Conservation (phyloP, 1,140 invertebrate genomes). For the Pantala flavescens region DNA sequence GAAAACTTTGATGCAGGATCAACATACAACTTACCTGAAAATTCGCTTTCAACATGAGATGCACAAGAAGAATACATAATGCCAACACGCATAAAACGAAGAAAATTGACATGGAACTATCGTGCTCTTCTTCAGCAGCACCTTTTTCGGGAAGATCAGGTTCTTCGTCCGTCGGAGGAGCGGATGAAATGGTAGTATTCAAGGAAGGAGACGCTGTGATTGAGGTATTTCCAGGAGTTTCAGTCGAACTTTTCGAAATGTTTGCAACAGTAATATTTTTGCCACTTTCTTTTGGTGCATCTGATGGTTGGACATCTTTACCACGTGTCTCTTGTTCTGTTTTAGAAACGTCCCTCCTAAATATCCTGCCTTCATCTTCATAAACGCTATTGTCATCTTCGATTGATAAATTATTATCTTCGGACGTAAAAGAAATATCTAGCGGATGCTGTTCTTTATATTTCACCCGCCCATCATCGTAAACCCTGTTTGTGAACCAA, state of each 20-base stretch:
- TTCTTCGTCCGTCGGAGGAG: slow-evolving; percentile 43
- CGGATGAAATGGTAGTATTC: slow-evolving; percentile 31
- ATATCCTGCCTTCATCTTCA: background rate
- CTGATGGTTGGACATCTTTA: background rate
- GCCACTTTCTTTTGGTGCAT: background rate
- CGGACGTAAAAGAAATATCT: background rate
- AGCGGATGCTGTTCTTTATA: background rate
- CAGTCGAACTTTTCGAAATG: background rate
- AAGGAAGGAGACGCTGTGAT: background rate
- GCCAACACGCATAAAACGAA: slow-evolving; percentile 89
- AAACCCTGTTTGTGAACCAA: no score
- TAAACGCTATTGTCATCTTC: background rate
- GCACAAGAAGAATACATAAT: slow-evolving; percentile 85
- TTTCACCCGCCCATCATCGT: no score
- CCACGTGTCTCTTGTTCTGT: background rate
- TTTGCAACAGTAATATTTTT: background rate
- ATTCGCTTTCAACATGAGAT: slow-evolving; percentile 87
- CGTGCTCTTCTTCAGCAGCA: slow-evolving; percentile 87
- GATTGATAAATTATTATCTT: background rate
- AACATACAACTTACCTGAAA: slow-evolving; percentile 45
- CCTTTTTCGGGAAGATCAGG: slow-evolving; percentile 71
- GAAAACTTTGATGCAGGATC: no score
- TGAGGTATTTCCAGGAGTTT: background rate
- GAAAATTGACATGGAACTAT: slow-evolving; percentile 93
- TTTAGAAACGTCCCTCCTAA: background rate